Conservation (phyloP, 2,113 vertebrate genomes). For the Eonycteris spelaea region DNA sequence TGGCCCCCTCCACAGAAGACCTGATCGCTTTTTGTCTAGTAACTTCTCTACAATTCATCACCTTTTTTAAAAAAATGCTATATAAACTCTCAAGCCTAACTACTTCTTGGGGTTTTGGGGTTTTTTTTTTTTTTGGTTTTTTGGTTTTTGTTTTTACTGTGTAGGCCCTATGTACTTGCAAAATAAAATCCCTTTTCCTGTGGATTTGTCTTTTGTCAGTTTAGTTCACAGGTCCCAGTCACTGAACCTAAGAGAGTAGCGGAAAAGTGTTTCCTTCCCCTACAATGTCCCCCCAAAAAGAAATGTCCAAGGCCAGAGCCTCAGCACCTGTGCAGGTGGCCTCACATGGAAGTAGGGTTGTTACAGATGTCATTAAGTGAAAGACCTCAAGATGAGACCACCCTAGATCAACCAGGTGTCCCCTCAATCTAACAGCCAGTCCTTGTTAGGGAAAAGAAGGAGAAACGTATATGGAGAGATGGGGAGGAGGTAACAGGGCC, state of each 20-base stretch:
- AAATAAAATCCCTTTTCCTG: background rate
- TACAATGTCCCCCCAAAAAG: background rate
- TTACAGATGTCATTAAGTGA: background rate
- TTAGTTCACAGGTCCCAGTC: background rate
- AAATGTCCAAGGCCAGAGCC: background rate
- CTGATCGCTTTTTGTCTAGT: background rate
- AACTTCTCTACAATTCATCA: background rate
- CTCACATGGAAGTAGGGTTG: background rate
- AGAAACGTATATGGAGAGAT: background rate
- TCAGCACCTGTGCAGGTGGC: background rate
- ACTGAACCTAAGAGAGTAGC: background rate
- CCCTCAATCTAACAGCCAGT: background rate
- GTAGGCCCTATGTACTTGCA: background rate
- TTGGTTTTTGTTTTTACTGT: background rate
- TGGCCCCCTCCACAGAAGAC: background rate
- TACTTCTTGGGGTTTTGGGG: background rate
- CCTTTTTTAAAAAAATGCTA: background rate
- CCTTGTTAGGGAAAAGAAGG: background rate
- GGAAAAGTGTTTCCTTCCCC: background rate
- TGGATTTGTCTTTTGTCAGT: background rate
- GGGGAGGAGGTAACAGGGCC: background rate
- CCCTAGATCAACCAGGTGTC: background rate
- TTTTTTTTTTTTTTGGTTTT: background rate
- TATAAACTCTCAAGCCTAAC: background rate
- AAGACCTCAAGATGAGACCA: background rate